phyloP scores from a whole-genome alignment of 1,140 invertebrate genomes.

The Pristionchus pacificus region DNA sequence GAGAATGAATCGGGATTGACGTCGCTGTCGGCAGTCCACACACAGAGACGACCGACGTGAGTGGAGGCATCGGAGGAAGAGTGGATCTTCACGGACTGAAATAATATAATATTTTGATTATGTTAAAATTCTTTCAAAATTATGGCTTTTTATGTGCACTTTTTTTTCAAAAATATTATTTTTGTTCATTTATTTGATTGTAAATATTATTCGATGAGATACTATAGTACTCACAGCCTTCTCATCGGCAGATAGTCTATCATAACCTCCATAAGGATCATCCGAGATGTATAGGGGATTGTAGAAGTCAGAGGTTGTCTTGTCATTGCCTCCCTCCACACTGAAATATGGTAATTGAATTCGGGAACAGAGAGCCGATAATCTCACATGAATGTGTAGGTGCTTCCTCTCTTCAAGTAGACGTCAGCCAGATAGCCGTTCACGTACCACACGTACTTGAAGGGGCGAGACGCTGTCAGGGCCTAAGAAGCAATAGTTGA shows the following conservation, averaged over 20 bases:
- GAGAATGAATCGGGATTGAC: constrained; percentile 36
- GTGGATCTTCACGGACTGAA: constrained; percentile 31
- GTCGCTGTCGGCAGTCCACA: constrained; percentile 34
- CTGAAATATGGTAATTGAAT: constrained; percentile 66
- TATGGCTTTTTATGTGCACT: constrained; percentile 11
- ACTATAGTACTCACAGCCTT: constrained; percentile 65
- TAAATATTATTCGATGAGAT: constrained; percentile 4
- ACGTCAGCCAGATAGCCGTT: constrained; percentile 88
- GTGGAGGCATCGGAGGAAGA: constrained; percentile 24
- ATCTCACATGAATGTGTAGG: constrained; percentile 68
- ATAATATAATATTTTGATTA: background rate
- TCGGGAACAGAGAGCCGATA: background rate
- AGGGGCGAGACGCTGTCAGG: constrained; percentile 28
- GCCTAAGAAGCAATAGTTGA: constrained; percentile 18
- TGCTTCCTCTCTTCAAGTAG: constrained; percentile 79
- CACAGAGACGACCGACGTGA: constrained; percentile 38
- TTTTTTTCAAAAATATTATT: constrained; percentile 8
- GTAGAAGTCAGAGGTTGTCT: constrained; percentile 73
- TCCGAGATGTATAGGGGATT: constrained; percentile 94
- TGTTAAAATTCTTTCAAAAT: background rate
- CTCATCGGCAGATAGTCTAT: constrained; percentile 77
- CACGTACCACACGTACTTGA: constrained; percentile 85
- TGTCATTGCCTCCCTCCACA: constrained; percentile 77
- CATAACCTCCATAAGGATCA: constrained; percentile 81
- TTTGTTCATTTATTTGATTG: background rate